A percentile compares a stretch with the other conserved stretches of the same genome.
phyloP scores from a whole-genome alignment of 2,797 vertebrate species.

The Hylomyscus alleni region DNA sequence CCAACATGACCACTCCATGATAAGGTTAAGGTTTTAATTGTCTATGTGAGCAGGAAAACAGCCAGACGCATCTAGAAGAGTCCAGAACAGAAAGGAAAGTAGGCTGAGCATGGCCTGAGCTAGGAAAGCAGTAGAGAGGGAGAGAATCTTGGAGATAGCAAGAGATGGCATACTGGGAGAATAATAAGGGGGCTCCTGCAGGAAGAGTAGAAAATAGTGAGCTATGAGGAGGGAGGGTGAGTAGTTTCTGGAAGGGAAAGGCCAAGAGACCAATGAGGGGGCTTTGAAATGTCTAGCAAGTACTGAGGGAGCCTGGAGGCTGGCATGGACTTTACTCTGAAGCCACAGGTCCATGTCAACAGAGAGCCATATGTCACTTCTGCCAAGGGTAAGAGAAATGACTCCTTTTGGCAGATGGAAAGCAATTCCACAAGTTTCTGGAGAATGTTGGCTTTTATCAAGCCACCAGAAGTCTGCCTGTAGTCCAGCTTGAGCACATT shows the following conservation, averaged over 20 bases:
- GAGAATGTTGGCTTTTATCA: neutral
- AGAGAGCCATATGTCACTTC: neutral
- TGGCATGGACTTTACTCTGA: neutral
- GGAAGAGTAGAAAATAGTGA: neutral
- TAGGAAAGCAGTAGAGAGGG: neutral
- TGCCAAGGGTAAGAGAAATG: neutral
- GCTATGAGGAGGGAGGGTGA: neutral
- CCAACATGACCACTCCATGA: neutral
- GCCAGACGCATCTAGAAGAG: neutral
- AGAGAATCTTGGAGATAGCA: neutral
- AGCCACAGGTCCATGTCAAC: neutral
- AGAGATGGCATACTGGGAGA: neutral
- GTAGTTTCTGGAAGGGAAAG: neutral
- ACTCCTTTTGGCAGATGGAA: neutral
- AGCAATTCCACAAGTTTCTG: neutral
- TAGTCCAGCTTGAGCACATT: neutral
- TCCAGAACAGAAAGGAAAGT: neutral
- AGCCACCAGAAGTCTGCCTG: neutral
- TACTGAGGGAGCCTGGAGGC: neutral
- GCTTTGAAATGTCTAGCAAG: neutral
- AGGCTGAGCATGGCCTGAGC: neutral
- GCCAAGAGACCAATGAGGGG: neutral
- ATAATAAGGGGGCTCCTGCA: too few relatives aligned
- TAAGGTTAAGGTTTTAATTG: neutral
- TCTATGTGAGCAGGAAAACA: neutral